Evolutionary conservation across 2,888 invertebrate genomes (phyloP).

Genomic region (Carabus problematicus): DNA sequence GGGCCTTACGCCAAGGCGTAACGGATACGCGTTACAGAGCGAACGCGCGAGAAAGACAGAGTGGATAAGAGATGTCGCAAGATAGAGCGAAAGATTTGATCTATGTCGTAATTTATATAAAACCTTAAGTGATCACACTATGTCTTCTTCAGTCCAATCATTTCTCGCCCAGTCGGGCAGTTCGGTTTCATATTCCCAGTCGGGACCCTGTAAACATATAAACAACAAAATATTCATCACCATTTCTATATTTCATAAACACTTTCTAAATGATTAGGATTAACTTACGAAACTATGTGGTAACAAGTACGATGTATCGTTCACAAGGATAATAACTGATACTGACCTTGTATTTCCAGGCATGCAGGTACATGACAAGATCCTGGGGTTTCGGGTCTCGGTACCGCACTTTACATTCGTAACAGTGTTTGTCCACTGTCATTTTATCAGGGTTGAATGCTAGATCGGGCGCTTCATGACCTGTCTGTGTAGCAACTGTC

Average conservation of each 20-base stretch:
- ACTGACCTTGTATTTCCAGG: constrained; percentile 86
- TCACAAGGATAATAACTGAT: background rate
- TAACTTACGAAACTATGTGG: background rate
- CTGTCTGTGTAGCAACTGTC: constrained; percentile 87
- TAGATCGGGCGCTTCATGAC: constrained; percentile 76
- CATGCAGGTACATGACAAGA: constrained; percentile 95
- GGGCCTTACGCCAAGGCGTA: background rate
- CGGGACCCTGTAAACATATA: constrained; percentile 77
- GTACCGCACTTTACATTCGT: constrained; percentile 91
- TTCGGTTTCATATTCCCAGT: constrained; percentile 93
- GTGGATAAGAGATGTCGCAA: constrained; percentile 55
- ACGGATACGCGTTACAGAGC: constrained; percentile 1
- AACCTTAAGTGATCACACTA: constrained; percentile 50
- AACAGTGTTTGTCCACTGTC: constrained; percentile 85
- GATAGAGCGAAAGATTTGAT: constrained; percentile 44
- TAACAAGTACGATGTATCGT: background rate
- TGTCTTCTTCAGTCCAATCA: constrained; percentile 80
- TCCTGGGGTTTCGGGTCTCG: constrained; percentile 91
- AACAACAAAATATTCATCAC: background rate
- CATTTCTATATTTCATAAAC: too few relatives aligned
- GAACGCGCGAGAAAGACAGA: constrained; percentile 52
- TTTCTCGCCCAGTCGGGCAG: constrained; percentile 91
- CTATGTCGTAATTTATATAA: constrained; percentile 52
- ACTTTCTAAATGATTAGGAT: background rate
- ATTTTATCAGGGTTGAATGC: constrained; percentile 74